These are phyloP conservation scores for Scaptomyza caliginosa DNA, from an alignment of 2,888 invertebrate species.

Conservation along the genomic window DNA sequence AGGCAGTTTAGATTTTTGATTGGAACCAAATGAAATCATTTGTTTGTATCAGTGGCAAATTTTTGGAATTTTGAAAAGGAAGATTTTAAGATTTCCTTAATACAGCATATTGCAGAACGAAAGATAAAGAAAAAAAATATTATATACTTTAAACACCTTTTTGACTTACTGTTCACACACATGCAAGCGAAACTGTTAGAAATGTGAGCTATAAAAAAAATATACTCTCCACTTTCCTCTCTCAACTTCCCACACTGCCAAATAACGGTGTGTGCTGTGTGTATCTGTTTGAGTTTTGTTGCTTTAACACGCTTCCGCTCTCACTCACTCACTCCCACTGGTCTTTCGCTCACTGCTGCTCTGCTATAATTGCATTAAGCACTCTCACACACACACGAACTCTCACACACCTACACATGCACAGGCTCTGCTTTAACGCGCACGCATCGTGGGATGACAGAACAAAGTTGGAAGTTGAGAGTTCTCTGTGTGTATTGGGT, in stretches of 20 bases:
- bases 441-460: conserved; percentile 15
- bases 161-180: neutral
- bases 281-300: conserved; percentile 24
- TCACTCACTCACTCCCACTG: neutral
- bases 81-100: too few relatives aligned
- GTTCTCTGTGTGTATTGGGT: neutral
- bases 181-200: conserved; percentile 13
- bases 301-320: conserved; percentile 15
- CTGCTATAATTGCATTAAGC: conserved; percentile 69
- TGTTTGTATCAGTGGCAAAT: conserved; percentile 3
- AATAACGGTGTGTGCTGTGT: conserved; percentile 21
- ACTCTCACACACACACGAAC: conserved; percentile 21
- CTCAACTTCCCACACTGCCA: neutral
- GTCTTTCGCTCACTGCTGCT: neutral
- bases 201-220: conserved; percentile 47
- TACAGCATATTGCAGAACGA: too few relatives aligned
- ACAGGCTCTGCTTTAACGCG: conserved; percentile 39
- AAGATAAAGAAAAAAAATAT: too few relatives aligned
- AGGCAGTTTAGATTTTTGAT: conserved; percentile 10
- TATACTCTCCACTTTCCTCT: neutral
- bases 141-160: too few relatives aligned
- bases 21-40: conserved; percentile 38
- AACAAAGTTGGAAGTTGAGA: neutral
- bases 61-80: too few relatives aligned
- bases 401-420: neutral